Conservation (phyloP, 64 coral and sea anemone species). For the Actinia tenebrosa region DNA sequence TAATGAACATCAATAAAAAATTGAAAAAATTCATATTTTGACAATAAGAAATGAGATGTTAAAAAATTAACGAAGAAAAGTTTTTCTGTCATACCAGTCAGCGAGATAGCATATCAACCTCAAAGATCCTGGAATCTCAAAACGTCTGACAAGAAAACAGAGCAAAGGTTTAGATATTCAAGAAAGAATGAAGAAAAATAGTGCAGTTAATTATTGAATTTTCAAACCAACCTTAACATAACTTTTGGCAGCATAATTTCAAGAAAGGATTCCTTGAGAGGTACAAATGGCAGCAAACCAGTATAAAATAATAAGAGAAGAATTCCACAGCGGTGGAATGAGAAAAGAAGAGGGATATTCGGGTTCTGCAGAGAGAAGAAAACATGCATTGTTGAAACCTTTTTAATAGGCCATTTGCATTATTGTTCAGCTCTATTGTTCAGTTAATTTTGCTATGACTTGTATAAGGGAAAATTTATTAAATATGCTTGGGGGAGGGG, state of each 20-base stretch:
- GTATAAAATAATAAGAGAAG: slow-evolving; percentile 81
- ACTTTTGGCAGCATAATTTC: slow-evolving; percentile 77
- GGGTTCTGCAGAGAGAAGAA: slow-evolving; percentile 61
- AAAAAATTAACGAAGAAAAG: neutral
- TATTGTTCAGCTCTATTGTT: too few relatives aligned
- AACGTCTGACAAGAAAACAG: slow-evolving; percentile 44
- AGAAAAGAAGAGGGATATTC: slow-evolving; percentile 82
- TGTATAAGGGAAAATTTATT: too few relatives aligned
- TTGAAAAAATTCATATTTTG: too few relatives aligned
- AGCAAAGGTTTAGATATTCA: neutral
- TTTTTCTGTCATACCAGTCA: slow-evolving; percentile 65
- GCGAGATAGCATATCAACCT: slow-evolving; percentile 56
- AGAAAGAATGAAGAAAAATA: neutral
- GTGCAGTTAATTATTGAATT: too few relatives aligned
- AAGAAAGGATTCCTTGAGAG: slow-evolving; percentile 83
- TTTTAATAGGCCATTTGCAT: too few relatives aligned
- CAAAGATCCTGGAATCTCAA: slow-evolving; percentile 58
- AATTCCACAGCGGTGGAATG: slow-evolving; percentile 64
- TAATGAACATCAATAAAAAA: neutral
- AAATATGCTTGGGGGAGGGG: too few relatives aligned
- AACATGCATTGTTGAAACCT: neutral
- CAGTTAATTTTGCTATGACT: too few relatives aligned
- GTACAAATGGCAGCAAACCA: slow-evolving; percentile 90
- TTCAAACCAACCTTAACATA: slow-evolving; percentile 71
- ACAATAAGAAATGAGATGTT: neutral